Evolutionary conservation across 2,113 vertebrate genomes (phyloP).

Genomic region (Pagrus major): DNA sequence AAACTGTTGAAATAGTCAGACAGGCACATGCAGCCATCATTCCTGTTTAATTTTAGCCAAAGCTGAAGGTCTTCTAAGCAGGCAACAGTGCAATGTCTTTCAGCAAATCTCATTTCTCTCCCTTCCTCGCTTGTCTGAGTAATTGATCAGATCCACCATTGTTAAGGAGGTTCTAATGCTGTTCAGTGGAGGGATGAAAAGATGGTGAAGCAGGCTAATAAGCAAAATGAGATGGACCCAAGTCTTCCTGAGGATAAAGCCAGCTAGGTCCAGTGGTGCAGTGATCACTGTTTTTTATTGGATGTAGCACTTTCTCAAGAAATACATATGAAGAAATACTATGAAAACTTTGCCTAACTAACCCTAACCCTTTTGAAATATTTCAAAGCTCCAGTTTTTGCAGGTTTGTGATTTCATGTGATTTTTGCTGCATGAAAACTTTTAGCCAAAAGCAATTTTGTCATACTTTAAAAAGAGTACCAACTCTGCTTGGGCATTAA

Average conservation of each 20-base stretch:
- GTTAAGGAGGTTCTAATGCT: neutral
- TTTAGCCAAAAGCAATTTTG: neutral
- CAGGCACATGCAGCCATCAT: too few species aligned
- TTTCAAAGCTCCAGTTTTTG: neutral
- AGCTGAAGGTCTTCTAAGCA: too few species aligned
- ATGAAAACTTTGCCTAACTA: neutral
- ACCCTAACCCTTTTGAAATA: neutral
- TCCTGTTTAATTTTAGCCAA: too few species aligned
- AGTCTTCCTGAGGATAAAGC: neutral
- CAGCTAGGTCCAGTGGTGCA: neutral
- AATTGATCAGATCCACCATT: neutral
- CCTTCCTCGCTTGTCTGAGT: neutral
- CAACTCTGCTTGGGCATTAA: neutral
- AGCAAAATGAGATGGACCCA: neutral
- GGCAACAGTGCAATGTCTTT: conserved; percentile 7
- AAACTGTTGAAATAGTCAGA: too few species aligned
- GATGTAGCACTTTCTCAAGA: neutral
- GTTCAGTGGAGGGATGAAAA: neutral
- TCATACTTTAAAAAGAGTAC: neutral
- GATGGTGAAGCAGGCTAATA: neutral
- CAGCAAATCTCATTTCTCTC: conserved; percentile 7
- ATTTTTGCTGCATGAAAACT: neutral
- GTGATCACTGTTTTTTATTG: neutral
- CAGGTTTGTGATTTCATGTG: neutral
- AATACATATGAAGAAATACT: neutral